Conservation (phyloP, 2,888 invertebrate genomes). For the Conchocele bisecta region DNA sequence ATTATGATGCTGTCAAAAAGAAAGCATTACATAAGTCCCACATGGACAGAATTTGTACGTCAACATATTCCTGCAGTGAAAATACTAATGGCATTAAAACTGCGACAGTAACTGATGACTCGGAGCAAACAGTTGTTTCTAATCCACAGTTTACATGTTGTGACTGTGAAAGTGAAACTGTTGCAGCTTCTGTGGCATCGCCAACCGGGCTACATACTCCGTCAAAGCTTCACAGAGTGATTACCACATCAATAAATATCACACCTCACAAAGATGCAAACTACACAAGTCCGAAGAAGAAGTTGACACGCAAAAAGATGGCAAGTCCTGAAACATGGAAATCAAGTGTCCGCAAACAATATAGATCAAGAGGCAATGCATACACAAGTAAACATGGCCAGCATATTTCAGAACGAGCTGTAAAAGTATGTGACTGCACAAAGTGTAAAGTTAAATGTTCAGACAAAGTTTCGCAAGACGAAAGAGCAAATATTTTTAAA, state of each 20-base stretch:
- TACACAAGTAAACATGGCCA: constrained; percentile 44
- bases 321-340: constrained; percentile 48
- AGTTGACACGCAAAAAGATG: not conserved
- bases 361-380: constrained; percentile 51
- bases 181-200: too few species aligned
- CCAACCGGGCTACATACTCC: too few species aligned
- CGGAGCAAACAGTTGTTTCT: too few species aligned
- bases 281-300: not conserved
- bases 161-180: too few species aligned
- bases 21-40: too few species aligned
- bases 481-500: constrained; percentile 48
- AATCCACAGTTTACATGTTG: too few species aligned
- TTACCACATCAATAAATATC: too few species aligned
- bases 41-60: too few species aligned
- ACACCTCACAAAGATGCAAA: constrained; percentile 2
- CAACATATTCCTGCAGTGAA: too few species aligned
- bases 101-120: too few species aligned
- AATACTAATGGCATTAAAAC: too few species aligned
- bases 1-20: constrained; percentile 5
- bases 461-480: constrained; percentile 49
- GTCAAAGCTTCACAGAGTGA: too few species aligned
- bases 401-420: constrained; percentile 32
- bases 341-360: constrained; percentile 47
- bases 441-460: constrained; percentile 53
- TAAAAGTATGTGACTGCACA: constrained; percentile 43